phyloP scores from a whole-genome alignment of 2,888 invertebrate species.

The Pandemis heparana region DNA sequence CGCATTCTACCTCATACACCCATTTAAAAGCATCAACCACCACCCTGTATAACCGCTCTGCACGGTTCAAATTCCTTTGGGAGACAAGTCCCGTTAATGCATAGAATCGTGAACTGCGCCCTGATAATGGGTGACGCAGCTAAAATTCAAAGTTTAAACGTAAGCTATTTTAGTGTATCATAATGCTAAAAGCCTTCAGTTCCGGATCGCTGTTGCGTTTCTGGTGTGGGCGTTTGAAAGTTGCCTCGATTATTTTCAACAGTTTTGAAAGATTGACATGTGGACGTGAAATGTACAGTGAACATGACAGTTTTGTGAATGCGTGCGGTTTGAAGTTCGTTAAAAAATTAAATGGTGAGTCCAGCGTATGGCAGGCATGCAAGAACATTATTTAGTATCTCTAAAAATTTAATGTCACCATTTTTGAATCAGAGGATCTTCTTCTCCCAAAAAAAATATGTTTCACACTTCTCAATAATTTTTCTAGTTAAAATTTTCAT shows the following conservation, averaged over 20 bases:
- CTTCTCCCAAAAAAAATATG: too few relatives aligned
- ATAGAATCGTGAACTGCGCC: slow-evolving; percentile 73
- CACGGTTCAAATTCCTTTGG: slow-evolving; percentile 54
- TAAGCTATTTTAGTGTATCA: slow-evolving; percentile 31
- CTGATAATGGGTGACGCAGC: slow-evolving; percentile 63
- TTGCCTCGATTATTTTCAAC: background rate
- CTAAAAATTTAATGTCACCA: too few relatives aligned
- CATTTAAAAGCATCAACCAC: slow-evolving; percentile 54
- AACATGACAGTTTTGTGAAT: too few relatives aligned
- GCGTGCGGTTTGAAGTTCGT: too few relatives aligned
- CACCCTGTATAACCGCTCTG: slow-evolving; percentile 56
- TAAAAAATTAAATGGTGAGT: too few relatives aligned
- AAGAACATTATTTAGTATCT: too few relatives aligned
- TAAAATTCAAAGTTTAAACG: slow-evolving; percentile 40
- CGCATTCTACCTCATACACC: slow-evolving; percentile 62
- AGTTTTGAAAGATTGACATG: background rate
- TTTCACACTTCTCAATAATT: too few relatives aligned
- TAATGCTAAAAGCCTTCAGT: slow-evolving; percentile 38
- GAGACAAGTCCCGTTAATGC: slow-evolving; percentile 59
- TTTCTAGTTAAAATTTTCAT: too few relatives aligned
- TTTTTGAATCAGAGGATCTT: too few relatives aligned
- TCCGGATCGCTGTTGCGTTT: background rate
- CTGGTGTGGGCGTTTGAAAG: background rate
- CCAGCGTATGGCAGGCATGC: too few relatives aligned
- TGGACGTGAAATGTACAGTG: background rate